These are phyloP conservation scores for Andinoacara biseriatus DNA, from an alignment of 2,113 vertebrate genomes.

Conservation along the genomic window DNA sequence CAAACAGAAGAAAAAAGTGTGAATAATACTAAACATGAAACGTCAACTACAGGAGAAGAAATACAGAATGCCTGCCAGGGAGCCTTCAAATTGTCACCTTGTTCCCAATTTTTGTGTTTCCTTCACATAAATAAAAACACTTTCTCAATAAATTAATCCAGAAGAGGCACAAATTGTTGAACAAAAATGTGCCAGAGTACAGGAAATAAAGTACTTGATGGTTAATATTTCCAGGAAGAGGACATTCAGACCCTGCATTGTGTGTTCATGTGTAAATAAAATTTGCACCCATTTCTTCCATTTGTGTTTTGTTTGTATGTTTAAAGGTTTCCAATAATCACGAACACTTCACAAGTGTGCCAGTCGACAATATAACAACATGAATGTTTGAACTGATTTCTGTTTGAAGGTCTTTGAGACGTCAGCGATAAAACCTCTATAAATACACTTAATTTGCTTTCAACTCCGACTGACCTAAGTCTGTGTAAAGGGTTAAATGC, in stretches of 20 bases:
- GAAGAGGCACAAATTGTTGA: background rate
- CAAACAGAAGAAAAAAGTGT: background rate
- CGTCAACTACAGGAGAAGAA: background rate
- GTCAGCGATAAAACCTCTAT: background rate
- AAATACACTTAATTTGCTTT: background rate
- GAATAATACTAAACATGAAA: background rate
- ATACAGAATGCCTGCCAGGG: background rate
- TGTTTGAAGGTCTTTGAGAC: background rate
- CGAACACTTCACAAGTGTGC: background rate
- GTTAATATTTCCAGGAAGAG: background rate
- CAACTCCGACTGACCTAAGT: slow-evolving; percentile 28
- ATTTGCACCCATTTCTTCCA: background rate
- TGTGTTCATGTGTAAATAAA: background rate
- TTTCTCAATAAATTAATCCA: background rate
- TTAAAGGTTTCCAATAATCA: background rate
- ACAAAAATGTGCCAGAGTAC: background rate
- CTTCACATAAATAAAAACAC: background rate
- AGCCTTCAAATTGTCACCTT: background rate
- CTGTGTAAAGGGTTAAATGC: slow-evolving; percentile 64
- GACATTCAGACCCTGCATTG: background rate
- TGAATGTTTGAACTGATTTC: background rate
- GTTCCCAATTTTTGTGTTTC: background rate
- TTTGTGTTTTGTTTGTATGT: background rate
- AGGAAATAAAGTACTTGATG: background rate
- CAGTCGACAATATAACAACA: background rate